Evolutionary conservation across 2,113 vertebrate genomes (phyloP), one percentile per base, ranked within the genome.

Genomic region (Tychaedon coryphoeus): DNA sequence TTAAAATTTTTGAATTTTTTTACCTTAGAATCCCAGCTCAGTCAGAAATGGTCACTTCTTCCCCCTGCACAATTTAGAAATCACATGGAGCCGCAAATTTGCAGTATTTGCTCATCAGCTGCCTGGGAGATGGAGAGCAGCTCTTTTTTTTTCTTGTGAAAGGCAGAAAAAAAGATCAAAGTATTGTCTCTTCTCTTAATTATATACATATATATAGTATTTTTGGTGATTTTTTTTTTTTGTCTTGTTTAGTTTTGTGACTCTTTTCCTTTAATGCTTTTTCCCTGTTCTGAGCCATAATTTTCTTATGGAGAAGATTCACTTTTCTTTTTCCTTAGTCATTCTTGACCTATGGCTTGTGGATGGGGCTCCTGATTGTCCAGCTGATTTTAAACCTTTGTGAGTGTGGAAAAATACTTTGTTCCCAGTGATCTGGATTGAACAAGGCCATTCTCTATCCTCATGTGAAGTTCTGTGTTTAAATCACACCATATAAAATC

Each of bases 401-500:
- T 92, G 86, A 92, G 40, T 84, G 36, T 74, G 58, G 54, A 87
- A 74, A 82, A 86, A 71, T 54, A 42, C 25, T 16, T 96, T 85
- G 64, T 94, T 95, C 70, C 77, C 91, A 96, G 96, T 25, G 79
- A 93, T 71, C 51, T 94, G 90, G 85, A 90, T 94, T 91, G 92
- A 93, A 76, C 57, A 92, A 90, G 64, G 58, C 79, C 69, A 24
- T 94, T 96, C 85, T 88, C 82, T 92, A 56, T 78, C 51, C 76
- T 79, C 34, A 88, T 22, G 1, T 90, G 62, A 96, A 97, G 76
- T 42, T 70, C 88, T 86, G 50, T 11, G 5, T 51, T 95, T 96
- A 90, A 91, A 89, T 90, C 74, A 67, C 90, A 82, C 77, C 83
- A 69, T 94, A 72, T 92, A 91, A 98, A 97, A 92, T 81, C 90